phyloP scores from a whole-genome alignment of 1,140 invertebrate genomes.

The Nasonia longicornis region DNA sequence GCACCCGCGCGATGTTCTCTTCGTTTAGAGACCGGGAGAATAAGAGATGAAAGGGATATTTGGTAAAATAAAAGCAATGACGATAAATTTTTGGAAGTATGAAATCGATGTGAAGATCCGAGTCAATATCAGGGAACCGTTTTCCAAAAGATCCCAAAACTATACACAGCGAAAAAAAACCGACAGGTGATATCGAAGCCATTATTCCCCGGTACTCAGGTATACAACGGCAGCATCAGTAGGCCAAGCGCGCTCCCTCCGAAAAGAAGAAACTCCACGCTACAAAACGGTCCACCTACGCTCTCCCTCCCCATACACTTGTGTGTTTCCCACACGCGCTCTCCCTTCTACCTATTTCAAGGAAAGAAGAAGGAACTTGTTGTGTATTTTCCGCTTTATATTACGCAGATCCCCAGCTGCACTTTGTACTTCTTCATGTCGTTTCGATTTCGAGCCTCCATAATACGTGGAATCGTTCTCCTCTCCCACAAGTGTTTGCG shows the following conservation, averaged over 20 bases:
- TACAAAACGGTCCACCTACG: neutral
- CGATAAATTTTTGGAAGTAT: neutral
- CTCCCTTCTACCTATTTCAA: neutral
- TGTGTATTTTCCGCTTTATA: conserved; percentile 27
- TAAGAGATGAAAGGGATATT: neutral
- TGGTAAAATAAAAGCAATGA: no score
- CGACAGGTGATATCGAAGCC: neutral
- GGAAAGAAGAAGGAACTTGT: conserved; percentile 28
- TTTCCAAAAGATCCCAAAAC: neutral
- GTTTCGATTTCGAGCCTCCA: neutral
- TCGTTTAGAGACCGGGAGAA: conserved; percentile 14
- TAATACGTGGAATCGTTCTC: neutral
- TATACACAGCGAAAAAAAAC: neutral
- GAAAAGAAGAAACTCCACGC: neutral
- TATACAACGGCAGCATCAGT: neutral
- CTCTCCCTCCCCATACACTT: neutral
- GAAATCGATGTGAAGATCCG: neutral
- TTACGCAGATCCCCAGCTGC: neutral
- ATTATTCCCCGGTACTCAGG: neutral
- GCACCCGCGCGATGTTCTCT: neutral
- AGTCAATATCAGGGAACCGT: neutral
- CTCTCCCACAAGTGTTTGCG: neutral
- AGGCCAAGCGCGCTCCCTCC: conserved; percentile 7
- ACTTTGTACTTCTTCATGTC: neutral
- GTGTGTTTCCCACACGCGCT: conserved; percentile 35